Evolutionary conservation across 2,113 vertebrate species (phyloP).

Genomic region (Pungitius pungitius): DNA sequence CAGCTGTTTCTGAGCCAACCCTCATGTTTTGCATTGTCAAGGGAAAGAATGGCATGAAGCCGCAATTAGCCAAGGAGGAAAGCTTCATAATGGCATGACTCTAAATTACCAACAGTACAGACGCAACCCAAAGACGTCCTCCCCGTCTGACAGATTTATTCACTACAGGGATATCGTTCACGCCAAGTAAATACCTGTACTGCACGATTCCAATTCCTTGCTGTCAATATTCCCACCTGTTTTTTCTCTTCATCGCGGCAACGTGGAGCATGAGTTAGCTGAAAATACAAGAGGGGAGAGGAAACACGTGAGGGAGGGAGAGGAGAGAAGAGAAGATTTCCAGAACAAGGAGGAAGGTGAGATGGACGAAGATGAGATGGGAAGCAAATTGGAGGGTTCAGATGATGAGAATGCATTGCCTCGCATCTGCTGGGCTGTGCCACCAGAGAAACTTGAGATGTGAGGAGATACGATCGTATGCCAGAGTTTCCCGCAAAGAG

Average conservation of each 20-base stretch:
- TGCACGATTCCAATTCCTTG: conserved; percentile 25
- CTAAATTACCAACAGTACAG: conserved; percentile 41
- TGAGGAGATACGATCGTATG: conserved; percentile 72
- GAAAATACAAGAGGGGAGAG: conserved; percentile 19
- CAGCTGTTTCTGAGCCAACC: conserved; percentile 57
- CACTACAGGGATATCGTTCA: conserved; percentile 12
- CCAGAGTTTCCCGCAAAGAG: conserved; percentile 82
- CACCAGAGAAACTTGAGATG: conserved; percentile 80
- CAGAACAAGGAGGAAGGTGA: conserved; percentile 37
- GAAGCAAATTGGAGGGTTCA: conserved; percentile 75
- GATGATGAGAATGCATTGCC: conserved; percentile 73
- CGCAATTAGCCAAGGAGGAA: conserved; percentile 55
- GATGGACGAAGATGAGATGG: conserved; percentile 37
- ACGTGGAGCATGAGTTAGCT: conserved; percentile 30
- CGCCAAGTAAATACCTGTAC: conserved; percentile 41
- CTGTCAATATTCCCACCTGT: conserved; percentile 38
- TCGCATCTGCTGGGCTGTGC: conserved; percentile 58
- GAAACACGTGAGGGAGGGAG: conserved; percentile 50
- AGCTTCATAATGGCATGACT: conserved; percentile 50
- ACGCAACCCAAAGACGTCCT: conserved; percentile 35
- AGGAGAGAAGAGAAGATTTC: conserved; percentile 43
- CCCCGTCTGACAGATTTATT: conserved; percentile 21
- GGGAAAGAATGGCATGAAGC: conserved; percentile 31
- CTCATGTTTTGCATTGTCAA: conserved; percentile 61
- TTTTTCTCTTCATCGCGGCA: conserved; percentile 36